Conservation (phyloP, 2,888 invertebrate species). For the Achlya flavicornis region DNA sequence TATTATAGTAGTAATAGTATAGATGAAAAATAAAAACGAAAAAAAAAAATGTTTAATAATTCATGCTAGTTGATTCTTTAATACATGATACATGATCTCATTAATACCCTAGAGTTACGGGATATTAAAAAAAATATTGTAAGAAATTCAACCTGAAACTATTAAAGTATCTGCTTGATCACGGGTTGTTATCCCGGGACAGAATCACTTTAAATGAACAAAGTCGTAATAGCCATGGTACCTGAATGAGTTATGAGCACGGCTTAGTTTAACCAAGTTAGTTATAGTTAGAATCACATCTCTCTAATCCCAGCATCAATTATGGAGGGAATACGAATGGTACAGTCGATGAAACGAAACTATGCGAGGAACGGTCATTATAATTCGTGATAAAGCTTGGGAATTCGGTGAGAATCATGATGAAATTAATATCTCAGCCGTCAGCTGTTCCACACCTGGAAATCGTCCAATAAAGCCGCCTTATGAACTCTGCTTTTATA, state of each 20-base stretch:
- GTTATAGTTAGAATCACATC: slow-evolving; percentile 60
- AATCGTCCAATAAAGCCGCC: slow-evolving; percentile 74
- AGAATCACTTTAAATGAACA: slow-evolving; percentile 62
- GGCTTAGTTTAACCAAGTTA: slow-evolving; percentile 58
- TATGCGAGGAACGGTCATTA: slow-evolving; percentile 53
- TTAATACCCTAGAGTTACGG: too few relatives aligned
- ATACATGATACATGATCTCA: too few relatives aligned
- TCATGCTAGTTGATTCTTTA: too few relatives aligned
- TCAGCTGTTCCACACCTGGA: slow-evolving; percentile 75
- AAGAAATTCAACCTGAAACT: slow-evolving; percentile 59
- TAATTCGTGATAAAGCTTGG: slow-evolving; percentile 54
- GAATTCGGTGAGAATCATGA: slow-evolving; percentile 63
- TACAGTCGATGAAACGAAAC: slow-evolving; percentile 47
- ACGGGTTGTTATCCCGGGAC: slow-evolving; percentile 56
- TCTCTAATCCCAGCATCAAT: slow-evolving; percentile 63
- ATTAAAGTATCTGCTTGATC: slow-evolving; percentile 44
- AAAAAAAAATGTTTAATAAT: too few relatives aligned
- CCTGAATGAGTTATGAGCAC: slow-evolving; percentile 65
- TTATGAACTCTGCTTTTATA: slow-evolving; percentile 75
- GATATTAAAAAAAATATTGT: slow-evolving; percentile 5
- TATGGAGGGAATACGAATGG: slow-evolving; percentile 60
- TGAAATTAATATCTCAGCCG: slow-evolving; percentile 75
- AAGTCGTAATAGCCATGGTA: slow-evolving; percentile 61
- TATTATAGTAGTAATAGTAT: too few relatives aligned
- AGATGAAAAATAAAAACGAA: too few relatives aligned